phyloP scores from a whole-genome alignment of 2,888 invertebrate genomes.

The Campoplex capitator region DNA sequence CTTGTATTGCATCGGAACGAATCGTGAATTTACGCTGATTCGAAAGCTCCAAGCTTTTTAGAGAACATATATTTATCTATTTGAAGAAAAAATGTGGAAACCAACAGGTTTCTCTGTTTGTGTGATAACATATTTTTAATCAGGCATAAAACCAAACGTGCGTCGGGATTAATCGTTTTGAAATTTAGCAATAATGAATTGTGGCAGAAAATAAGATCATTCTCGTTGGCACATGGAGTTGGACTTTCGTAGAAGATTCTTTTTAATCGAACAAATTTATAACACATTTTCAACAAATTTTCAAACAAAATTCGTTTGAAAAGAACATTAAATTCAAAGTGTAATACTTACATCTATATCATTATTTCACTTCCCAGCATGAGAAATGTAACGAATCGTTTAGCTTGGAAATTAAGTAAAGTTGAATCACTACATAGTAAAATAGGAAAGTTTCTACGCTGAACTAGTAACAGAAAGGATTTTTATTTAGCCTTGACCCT shows the following conservation, averaged over 20 bases:
- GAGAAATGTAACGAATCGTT: not conserved
- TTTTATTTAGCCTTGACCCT: conserved; percentile 7
- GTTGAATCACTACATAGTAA: not conserved
- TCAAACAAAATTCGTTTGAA: not conserved
- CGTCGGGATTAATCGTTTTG: not conserved
- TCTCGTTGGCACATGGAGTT: not conserved
- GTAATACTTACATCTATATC: not conserved
- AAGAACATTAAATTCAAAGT: not conserved
- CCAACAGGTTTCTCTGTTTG: too few relatives aligned
- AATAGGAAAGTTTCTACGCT: not conserved
- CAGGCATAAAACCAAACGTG: not conserved
- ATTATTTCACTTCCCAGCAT: not conserved
- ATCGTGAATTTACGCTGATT: not conserved
- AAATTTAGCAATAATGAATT: not conserved
- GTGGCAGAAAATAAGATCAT: not conserved
- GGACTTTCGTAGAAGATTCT: not conserved
- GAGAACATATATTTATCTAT: too few relatives aligned
- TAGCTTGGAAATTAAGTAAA: not conserved
- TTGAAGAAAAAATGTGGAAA: too few relatives aligned
- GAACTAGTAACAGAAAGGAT: not conserved
- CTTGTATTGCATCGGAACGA: not conserved
- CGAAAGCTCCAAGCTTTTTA: not conserved
- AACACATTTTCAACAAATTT: too few relatives aligned
- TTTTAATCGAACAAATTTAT: not conserved
- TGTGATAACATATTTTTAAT: too few relatives aligned